A percentile compares a stretch with the other conserved stretches of the same genome.
Evolutionary conservation across 2,113 vertebrate genomes (phyloP).

Genomic region (cat (Felis catus)): F.catus_Fca126_mat1.0 CM031412.1:204845501-204846000

Average conservation of each 20-base stretch:
- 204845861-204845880: background rate
- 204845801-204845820: background rate
- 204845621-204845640: background rate
- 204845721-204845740: background rate
- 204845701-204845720: background rate
- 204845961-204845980: background rate
- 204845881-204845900: background rate
- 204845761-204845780: background rate
- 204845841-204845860: background rate
- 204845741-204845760: background rate
- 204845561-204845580: background rate
- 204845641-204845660: background rate
- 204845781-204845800: background rate
- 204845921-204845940: conserved; percentile 20
- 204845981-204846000: background rate
- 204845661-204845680: background rate
- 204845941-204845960: background rate
- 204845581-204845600: too few relatives aligned
- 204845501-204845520: background rate
- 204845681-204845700: background rate
- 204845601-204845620: background rate
- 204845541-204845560: background rate
- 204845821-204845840: background rate
- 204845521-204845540: background rate
- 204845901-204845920: background rate